Evolutionary conservation across 2,113 vertebrate species (phyloP).

Genomic region (Crotalus viridis): DNA sequence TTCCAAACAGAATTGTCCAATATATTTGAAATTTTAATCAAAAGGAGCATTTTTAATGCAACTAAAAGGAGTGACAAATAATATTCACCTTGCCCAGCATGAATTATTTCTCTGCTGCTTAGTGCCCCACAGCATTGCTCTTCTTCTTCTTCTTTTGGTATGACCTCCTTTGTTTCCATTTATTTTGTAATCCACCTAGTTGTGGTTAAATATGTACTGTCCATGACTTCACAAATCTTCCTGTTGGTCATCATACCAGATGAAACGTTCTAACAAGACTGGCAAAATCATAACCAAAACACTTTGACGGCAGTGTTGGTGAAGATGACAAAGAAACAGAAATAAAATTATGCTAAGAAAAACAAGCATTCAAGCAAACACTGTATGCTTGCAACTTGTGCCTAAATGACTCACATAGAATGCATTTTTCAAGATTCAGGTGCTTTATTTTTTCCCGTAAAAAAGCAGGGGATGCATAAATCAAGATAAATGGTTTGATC

Average conservation of each 20-base stretch:
- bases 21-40: neutral
- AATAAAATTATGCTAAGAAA: neutral
- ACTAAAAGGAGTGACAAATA: neutral
- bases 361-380: neutral
- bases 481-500: neutral
- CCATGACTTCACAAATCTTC: neutral
- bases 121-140: neutral
- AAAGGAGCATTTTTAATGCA: neutral
- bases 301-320: neutral
- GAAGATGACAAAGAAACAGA: neutral
- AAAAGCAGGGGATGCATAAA: neutral
- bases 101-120: neutral
- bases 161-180: neutral
- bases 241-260: neutral
- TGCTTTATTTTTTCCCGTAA: neutral
- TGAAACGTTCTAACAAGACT: neutral
- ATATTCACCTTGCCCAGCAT: neutral
- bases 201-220: neutral
- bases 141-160: neutral
- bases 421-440: neutral
- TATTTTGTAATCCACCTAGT: neutral
- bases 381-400: neutral
- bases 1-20: neutral
- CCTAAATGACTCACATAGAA: neutral
- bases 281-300: neutral